Conservation (phyloP, 2,113 vertebrate species). For the Ammodytes dubius region DNA sequence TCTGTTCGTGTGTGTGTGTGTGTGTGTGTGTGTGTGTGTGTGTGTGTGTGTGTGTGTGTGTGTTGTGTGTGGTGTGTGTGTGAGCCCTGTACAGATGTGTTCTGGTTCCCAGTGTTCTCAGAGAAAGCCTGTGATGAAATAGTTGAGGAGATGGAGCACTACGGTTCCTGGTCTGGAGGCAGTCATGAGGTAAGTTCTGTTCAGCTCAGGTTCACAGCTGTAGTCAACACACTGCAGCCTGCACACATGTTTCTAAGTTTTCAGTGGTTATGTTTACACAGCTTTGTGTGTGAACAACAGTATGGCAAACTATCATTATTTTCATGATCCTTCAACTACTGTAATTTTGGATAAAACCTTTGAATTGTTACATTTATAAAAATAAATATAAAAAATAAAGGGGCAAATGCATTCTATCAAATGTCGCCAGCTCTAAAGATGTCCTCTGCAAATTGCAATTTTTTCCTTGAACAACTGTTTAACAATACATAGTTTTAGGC, state of each 20-base stretch:
- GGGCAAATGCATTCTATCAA: too few relatives aligned
- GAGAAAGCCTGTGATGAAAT: constrained; percentile 93
- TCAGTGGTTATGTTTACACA: constrained; percentile 3
- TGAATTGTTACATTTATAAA: too few relatives aligned
- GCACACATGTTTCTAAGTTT: not conserved
- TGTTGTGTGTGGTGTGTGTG: too few relatives aligned
- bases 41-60: constrained; percentile 20
- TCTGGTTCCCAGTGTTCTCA: constrained; percentile 98
- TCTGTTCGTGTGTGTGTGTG: constrained; percentile 46
- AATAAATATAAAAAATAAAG: too few relatives aligned
- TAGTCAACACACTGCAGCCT: not conserved
- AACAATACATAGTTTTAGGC: too few relatives aligned
- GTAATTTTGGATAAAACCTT: too few relatives aligned
- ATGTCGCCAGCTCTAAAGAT: too few relatives aligned
- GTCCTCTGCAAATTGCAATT: too few relatives aligned
- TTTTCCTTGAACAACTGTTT: too few relatives aligned
- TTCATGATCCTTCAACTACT: not conserved
- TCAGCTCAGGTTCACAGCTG: constrained; percentile 7
- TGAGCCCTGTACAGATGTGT: constrained; percentile 98
- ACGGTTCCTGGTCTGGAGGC: constrained; percentile 95
- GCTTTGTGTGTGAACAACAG: not conserved
- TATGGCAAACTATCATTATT: not conserved
- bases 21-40: too few relatives aligned
- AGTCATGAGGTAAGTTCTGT: constrained; percentile 89
- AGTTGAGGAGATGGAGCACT: constrained; percentile 96